These are phyloP conservation scores for Rhynchomys soricoides DNA, from an alignment of 2,113 vertebrate genomes.

Conservation along the genomic window DNA sequence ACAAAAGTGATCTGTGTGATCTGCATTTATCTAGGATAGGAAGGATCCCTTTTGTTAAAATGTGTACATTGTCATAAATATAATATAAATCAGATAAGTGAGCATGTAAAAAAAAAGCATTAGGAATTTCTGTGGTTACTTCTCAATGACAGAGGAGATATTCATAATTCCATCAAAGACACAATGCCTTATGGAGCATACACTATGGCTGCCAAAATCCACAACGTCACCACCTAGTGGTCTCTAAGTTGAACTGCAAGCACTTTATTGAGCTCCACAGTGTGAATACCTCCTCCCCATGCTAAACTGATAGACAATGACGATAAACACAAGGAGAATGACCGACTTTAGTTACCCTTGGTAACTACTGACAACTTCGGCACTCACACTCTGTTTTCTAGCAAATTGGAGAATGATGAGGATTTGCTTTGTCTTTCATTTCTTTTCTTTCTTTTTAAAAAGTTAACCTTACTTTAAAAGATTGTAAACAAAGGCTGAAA, in stretches of 20 bases:
- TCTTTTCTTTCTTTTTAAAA: neutral
- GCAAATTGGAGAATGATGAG: neutral
- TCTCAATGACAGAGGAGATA: neutral
- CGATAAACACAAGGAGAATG: neutral
- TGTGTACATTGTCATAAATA: neutral
- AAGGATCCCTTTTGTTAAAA: conserved; percentile 15
- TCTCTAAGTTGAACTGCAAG: conserved; percentile 29
- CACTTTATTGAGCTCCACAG: neutral
- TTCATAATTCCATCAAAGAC: neutral
- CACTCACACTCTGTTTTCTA: neutral
- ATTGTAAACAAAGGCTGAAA: neutral
- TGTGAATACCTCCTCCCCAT: neutral
- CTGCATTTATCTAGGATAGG: neutral
- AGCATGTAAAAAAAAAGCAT: neutral
- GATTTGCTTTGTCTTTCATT: neutral
- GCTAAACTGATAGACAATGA: neutral
- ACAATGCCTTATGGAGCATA: neutral
- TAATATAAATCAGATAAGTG: neutral
- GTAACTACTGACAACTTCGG: neutral
- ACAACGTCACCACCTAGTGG: conserved; percentile 72
- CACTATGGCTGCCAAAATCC: conserved; percentile 12
- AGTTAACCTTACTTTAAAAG: neutral
- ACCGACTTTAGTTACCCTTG: neutral
- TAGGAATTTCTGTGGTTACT: neutral
- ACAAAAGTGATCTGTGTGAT: neutral